Evolutionary conservation across 2,888 invertebrate genomes (phyloP), one percentile per base, ranked within the genome.

Genomic region (Chrysolina americana): DNA sequence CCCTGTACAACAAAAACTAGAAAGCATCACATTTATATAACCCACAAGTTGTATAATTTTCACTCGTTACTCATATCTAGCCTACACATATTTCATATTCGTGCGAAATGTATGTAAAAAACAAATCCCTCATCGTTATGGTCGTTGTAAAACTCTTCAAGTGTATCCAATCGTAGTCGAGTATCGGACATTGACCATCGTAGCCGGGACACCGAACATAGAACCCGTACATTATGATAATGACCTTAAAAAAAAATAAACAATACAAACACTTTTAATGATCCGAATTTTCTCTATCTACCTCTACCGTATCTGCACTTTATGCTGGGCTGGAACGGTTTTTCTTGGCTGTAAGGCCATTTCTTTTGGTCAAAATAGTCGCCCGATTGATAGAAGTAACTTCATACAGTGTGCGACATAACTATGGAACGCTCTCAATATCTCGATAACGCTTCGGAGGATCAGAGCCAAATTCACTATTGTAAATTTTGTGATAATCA

Each of bases 161-260:
- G 72, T 72, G 72, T 48, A 72, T 48, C 72, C 68, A 72, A 68
- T 66, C 68, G 72, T 72, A 47, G 68, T 68, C 36, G 41, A 21
- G 62, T 19, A 28, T 66, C 72, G 72, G 72, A 66, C 72, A 64
- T 72, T 72, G 72, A 72, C 72, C 72, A 72, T 48, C 59, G 8
- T 28, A 36, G 59, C 59, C 28, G 59, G 59, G 59, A 28, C 23
- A 36, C 1, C 50, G 15, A 44, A 17, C 50, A n/a, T 1, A n/a
- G 6, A 50, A 17, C 3, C 59, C 59, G 59, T 59, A 59, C 36
- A 59, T 59, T 59, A 59, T 59, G 59, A 36, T 28, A 59, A 59
- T 59, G 59, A 59, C 59, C 59, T 36, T 28, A 59, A 17, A 59
- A 28, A n/a, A 56, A 13, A 19, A 56, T 56, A 23, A 56, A 28